Percentiles rank a stretch among this genome's conserved stretches.
Evolutionary conservation across 2,113 vertebrate species (phyloP).

Genomic region (Uria aalge): DNA sequence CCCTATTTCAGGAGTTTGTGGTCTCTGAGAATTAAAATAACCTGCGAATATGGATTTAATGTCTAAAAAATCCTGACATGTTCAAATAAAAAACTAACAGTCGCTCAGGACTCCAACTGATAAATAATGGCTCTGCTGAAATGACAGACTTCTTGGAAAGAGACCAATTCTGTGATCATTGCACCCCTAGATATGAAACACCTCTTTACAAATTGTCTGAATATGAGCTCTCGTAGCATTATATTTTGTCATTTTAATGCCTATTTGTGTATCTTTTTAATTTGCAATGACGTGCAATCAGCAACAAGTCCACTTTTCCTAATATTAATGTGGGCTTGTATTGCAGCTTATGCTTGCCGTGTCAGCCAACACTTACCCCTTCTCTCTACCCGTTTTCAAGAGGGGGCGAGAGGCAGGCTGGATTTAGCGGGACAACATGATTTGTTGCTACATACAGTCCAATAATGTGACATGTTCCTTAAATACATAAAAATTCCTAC

Average conservation of each 20-base stretch:
- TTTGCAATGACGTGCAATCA: constrained; percentile 34
- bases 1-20: constrained; percentile 51
- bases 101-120: constrained; percentile 56
- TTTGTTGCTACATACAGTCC: background rate
- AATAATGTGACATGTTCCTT: background rate
- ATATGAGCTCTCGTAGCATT: constrained; percentile 60
- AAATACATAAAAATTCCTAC: background rate
- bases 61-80: constrained; percentile 66
- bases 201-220: constrained; percentile 67
- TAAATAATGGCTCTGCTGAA: constrained; percentile 71
- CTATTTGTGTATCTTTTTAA: constrained; percentile 65
- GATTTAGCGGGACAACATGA: background rate
- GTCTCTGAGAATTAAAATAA: constrained; percentile 65
- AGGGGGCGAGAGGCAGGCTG: background rate
- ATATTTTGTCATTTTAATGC: constrained; percentile 68
- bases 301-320: constrained; percentile 29
- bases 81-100: constrained; percentile 61
- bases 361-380: constrained; percentile 7
- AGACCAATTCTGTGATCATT: constrained; percentile 71
- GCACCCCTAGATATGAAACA: constrained; percentile 75
- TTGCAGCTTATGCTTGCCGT: background rate
- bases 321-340: constrained; percentile 38
- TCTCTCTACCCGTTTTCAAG: background rate
- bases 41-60: constrained; percentile 62
- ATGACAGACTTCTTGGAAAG: constrained; percentile 71